Conservation (phyloP, 2,888 invertebrate genomes). For the Augiades crinisus region DNA sequence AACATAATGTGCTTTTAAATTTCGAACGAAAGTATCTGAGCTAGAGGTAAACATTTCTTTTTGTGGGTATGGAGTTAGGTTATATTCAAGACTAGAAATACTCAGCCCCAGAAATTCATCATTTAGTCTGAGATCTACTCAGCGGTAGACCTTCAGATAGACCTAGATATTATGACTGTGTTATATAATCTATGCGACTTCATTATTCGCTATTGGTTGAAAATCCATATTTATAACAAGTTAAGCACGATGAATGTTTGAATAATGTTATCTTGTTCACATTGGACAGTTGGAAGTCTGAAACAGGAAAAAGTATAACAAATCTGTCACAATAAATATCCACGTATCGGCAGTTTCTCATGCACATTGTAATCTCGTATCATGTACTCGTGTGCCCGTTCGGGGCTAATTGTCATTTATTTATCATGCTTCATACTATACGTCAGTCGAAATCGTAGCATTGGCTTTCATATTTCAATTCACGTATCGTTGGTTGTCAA, state of each 20-base stretch:
- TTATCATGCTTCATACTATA: conserved; percentile 33
- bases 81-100: no score
- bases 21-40: no score
- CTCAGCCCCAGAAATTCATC: no score
- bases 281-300: background rate
- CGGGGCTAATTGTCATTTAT: conserved; percentile 34
- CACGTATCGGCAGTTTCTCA: conserved; percentile 5
- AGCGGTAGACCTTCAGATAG: no score
- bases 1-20: no score
- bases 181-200: no score
- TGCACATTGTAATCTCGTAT: conserved; percentile 1
- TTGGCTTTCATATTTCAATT: conserved; percentile 71
- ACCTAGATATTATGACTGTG: no score
- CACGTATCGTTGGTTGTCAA: conserved; percentile 71
- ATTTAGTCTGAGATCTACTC: no score
- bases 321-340: conserved; percentile 16
- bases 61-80: no score
- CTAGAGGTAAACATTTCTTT: no score
- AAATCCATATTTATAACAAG: no score
- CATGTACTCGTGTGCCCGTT: background rate
- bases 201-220: no score
- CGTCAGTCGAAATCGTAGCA: conserved; percentile 46
- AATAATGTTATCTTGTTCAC: background rate
- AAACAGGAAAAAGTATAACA: conserved; percentile 4
- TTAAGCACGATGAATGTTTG: background rate